Percentiles rank a stretch among this genome's conserved stretches.
Evolutionary conservation across 2,113 vertebrate species (phyloP).

Genomic region (Speoplatyrhinus poulsoni): DNA sequence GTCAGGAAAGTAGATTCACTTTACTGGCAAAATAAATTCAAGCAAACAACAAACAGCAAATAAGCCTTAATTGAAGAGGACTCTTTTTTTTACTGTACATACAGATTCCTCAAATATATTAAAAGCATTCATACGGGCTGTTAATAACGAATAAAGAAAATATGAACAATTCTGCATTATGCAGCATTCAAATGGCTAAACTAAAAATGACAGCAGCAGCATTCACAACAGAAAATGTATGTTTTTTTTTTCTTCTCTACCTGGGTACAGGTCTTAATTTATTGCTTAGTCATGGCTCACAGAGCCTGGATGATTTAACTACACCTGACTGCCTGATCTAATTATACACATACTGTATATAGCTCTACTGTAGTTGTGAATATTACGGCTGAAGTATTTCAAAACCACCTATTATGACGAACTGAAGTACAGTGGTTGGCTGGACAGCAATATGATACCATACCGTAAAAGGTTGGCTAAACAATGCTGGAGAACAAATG

Average conservation of each 20-base stretch:
- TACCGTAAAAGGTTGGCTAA: no score
- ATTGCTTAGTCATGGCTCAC: slow-evolving; percentile 37
- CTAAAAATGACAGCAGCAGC: background rate
- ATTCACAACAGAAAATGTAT: slow-evolving; percentile 5
- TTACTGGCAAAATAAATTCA: background rate
- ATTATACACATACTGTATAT: slow-evolving; percentile 43
- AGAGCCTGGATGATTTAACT: slow-evolving; percentile 49
- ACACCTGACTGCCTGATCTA: slow-evolving; percentile 46
- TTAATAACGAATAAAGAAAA: background rate
- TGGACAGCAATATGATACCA: slow-evolving; percentile 31
- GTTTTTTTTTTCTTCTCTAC: background rate
- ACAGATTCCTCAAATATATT: no score
- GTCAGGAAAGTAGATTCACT: background rate
- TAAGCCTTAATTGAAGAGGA: background rate
- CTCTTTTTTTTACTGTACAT: no score
- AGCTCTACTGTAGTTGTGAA: slow-evolving; percentile 61
- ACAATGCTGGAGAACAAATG: no score
- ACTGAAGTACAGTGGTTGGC: slow-evolving; percentile 50
- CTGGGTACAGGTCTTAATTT: slow-evolving; percentile 16
- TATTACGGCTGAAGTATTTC: slow-evolving; percentile 55
- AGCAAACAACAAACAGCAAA: background rate
- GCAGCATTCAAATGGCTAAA: background rate
- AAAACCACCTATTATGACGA: slow-evolving; percentile 54
- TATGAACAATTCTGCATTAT: background rate
- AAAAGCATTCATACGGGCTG: background rate